Evolutionary conservation across 2,797 vertebrate genomes (phyloP), one percentile per base, ranked within the genome.

Genomic region (Synaphobranchus kaupii): DNA sequence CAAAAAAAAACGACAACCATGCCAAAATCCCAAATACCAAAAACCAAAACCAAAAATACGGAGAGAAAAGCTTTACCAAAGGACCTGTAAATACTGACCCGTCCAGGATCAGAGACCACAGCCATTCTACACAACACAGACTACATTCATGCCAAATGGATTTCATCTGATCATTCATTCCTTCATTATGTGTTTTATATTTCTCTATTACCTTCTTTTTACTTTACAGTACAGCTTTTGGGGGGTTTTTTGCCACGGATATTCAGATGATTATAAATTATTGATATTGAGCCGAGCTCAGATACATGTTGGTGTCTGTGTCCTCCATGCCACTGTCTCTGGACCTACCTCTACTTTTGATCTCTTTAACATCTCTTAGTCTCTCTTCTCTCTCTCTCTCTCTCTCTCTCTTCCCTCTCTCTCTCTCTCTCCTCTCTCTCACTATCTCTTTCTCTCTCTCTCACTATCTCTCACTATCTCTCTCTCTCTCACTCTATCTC

Each of bases 21-120:
- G 95, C 95, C 95, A 96, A 96, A 96, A 96, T 95, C 94, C 92
- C 94, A 96, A 95, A 96, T 95, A 96, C 95, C 96, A 96, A 96
- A 96, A 95, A 95, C 89, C 84, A 89, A 92, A 94, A 94, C 97
- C 97, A 97, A 97, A 98, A 97, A 96, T 96, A 96, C 93, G 95
- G 96, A 97, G 96, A 96, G 97, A 97, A 96, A 97, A 98, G 97
- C 97, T 97, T 97, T 97, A 97, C 97, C 97, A 96, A 97, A 97
- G 96, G 97, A 97, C 94, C 95, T 97, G 97, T 97, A 97, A 95
- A 97, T 97, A 96, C 92, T 93, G 94, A 95, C 93, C 93, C 94
- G 93, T 96, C 95, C 95, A 96, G 95, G 95, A 95, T 94, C 94
- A 95, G 94, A 91, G 50, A 1, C 92, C 91, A 91, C 87, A 91